Percentiles rank a stretch among this genome's conserved stretches.
phyloP scores from a whole-genome alignment of 2,113 vertebrate species.

The Hippocampus abdominalis region DNA sequence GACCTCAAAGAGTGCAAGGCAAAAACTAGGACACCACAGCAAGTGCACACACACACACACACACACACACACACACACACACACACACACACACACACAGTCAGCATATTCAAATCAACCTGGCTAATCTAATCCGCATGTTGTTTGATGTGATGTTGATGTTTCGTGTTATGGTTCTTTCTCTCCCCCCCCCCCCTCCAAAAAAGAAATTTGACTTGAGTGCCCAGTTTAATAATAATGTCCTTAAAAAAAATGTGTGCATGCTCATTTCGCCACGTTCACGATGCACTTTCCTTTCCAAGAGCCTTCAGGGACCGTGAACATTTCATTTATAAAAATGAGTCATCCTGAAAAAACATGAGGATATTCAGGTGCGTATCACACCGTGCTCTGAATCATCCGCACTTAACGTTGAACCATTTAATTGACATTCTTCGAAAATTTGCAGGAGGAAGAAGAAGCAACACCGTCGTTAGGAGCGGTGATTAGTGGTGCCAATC shows the following conservation, averaged over 20 bases:
- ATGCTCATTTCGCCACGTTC: background rate
- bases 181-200: background rate
- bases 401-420: background rate
- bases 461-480: background rate
- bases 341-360: constrained; percentile 2
- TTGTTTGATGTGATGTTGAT: constrained; percentile 13
- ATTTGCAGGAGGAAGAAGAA: background rate
- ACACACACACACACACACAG: constrained; percentile 9
- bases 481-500: background rate
- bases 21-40: constrained; percentile 43
- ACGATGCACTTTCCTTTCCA: background rate
- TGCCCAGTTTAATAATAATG: background rate
- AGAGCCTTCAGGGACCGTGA: background rate
- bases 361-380: background rate
- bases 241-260: constrained; percentile 2
- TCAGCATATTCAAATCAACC: constrained; percentile 27
- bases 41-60: constrained; percentile 15
- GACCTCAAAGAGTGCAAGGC: constrained; percentile 47
- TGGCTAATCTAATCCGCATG: constrained; percentile 4
- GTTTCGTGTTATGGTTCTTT: constrained; percentile 3
- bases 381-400: background rate
- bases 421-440: background rate
- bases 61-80: background rate
- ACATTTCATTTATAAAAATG: constrained; percentile 4
- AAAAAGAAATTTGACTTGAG: background rate